phyloP scores from a whole-genome alignment of 23 tunicate species.

The Oikopleura dioica region DNA sequence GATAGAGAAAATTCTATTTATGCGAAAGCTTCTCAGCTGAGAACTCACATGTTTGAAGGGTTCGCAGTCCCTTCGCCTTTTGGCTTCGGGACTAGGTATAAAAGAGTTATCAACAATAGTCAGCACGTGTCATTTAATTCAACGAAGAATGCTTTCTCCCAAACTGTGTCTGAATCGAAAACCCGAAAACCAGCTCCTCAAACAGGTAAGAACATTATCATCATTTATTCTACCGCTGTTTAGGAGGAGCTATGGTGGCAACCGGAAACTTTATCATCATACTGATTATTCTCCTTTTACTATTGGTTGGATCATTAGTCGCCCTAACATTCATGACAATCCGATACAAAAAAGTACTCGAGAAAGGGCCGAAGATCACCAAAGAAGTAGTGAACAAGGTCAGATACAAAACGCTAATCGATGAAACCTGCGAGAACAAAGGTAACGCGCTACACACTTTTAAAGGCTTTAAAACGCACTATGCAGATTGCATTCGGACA shows the following conservation, averaged over 20 bases:
- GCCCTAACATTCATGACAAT: constrained; percentile 5
- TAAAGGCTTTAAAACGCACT: too few species aligned
- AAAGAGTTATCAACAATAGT: too few species aligned
- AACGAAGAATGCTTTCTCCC: not conserved
- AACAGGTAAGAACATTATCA: not conserved
- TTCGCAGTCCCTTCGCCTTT: too few species aligned
- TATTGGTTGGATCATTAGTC: not conserved
- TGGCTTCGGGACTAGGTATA: too few species aligned
- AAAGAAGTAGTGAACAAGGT: too few species aligned
- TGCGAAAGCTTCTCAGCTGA: too few species aligned
- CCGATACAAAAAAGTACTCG: constrained; percentile 10
- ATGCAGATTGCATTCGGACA: not conserved
- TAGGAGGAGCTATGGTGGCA: not conserved
- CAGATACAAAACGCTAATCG: not conserved
- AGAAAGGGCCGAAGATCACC: too few species aligned
- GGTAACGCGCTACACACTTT: too few species aligned
- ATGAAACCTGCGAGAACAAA: not conserved
- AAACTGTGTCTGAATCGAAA: not conserved
- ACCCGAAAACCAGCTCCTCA: not conserved
- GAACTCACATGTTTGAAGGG: too few species aligned
- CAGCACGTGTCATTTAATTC: not conserved
- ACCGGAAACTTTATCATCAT: constrained; percentile 1
- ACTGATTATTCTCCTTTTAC: not conserved
- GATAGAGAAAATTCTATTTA: too few species aligned
- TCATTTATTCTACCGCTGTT: not conserved